These are phyloP conservation scores for Drosophila pseudotalamancana DNA, from an alignment of 2,888 invertebrate species.

Conservation along the genomic window DNA sequence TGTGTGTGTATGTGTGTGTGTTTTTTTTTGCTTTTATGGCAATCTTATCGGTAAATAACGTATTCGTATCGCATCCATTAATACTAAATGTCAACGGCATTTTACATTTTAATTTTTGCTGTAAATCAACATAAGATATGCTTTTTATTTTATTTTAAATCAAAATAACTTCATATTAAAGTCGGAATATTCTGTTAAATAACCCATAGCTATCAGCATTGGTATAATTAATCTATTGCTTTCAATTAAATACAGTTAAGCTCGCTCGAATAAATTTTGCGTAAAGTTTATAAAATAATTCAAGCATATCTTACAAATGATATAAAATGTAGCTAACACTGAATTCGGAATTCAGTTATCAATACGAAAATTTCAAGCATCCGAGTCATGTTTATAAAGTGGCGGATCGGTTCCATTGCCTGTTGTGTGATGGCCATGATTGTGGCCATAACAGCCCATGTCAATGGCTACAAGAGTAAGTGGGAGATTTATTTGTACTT, in stretches of 20 bases:
- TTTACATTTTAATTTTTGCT: neutral
- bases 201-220: constrained; percentile 33
- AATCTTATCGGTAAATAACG: constrained; percentile 22
- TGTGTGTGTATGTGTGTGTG: no score
- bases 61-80: neutral
- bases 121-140: neutral
- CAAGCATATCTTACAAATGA: constrained; percentile 29
- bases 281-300: constrained; percentile 8
- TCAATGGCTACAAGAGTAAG: constrained; percentile 49
- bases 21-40: neutral
- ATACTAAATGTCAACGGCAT: neutral
- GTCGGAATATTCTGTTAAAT: constrained; percentile 30
- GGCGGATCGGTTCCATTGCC: constrained; percentile 3
- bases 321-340: constrained; percentile 34
- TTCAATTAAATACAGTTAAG: constrained; percentile 4
- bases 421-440: constrained; percentile 23
- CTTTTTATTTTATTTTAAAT: neutral
- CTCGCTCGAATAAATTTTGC: neutral
- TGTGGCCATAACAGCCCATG: constrained; percentile 21
- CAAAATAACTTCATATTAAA: constrained; percentile 16
- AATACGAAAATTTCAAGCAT: neutral
- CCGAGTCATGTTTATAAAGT: constrained; percentile 22
- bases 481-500: neutral
- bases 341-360: constrained; percentile 19
- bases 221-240: constrained; percentile 13